Evolutionary conservation across 2,888 invertebrate species (phyloP).

Genomic region (Metacarcinus magister): DNA sequence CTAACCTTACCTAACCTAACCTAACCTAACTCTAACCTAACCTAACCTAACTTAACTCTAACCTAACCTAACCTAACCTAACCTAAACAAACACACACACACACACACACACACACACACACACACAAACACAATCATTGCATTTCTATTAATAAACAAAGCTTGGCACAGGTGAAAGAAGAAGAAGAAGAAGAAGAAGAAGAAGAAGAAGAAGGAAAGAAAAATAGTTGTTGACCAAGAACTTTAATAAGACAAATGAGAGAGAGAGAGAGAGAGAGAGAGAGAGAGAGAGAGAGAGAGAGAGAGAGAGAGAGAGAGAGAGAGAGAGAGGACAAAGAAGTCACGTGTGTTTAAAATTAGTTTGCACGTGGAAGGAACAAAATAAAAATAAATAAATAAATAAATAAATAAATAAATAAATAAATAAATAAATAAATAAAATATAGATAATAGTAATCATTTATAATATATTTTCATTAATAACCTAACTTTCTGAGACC

Average conservation of each 20-base stretch:
- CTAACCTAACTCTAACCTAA: no score
- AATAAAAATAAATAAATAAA: background rate
- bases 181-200: background rate
- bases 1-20: no score
- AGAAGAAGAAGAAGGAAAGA: background rate
- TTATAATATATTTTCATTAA: background rate
- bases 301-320: no score
- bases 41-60: no score
- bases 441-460: background rate
- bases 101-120: no score
- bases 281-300: slow-evolving; percentile 44
- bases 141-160: background rate
- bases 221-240: background rate
- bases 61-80: no score
- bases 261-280: no score
- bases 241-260: background rate
- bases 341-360: background rate
- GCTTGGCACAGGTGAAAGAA: background rate
- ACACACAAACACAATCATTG: background rate
- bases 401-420: background rate
- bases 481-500: background rate
- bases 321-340: no score
- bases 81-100: no score
- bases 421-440: background rate
- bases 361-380: background rate